Conservation (phyloP, 2,113 vertebrate species). For the Dicaeum eximium region DNA sequence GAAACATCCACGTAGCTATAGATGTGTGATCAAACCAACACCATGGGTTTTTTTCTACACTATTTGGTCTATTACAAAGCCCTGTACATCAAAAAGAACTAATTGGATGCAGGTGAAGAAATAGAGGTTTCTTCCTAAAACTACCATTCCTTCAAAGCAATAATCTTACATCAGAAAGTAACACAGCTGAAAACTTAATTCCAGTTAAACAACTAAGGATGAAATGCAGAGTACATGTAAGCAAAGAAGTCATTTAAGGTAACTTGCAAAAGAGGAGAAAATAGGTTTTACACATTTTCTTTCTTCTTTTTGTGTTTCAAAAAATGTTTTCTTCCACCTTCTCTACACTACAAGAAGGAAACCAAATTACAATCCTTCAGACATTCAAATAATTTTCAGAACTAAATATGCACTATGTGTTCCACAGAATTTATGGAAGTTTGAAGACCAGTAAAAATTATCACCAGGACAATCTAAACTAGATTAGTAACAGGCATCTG, state of each 20-base stretch:
- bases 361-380: neutral
- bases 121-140: neutral
- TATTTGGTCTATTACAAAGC: neutral
- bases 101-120: neutral
- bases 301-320: neutral
- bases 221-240: neutral
- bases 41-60: neutral
- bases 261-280: neutral
- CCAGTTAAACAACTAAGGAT: neutral
- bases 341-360: neutral
- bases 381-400: neutral
- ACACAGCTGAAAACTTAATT: neutral
- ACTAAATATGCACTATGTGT: neutral
- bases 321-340: neutral
- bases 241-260: neutral
- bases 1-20: neutral
- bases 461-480: neutral
- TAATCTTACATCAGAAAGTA: neutral
- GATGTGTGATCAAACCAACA: neutral
- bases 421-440: neutral
- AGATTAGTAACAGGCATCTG: neutral
- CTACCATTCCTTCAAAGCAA: neutral
- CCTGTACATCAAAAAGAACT: neutral
- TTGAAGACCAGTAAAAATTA: neutral
- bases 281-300: neutral